phyloP scores from a whole-genome alignment of 2,797 vertebrate genomes.

The Acanthurus lineatus region DNA sequence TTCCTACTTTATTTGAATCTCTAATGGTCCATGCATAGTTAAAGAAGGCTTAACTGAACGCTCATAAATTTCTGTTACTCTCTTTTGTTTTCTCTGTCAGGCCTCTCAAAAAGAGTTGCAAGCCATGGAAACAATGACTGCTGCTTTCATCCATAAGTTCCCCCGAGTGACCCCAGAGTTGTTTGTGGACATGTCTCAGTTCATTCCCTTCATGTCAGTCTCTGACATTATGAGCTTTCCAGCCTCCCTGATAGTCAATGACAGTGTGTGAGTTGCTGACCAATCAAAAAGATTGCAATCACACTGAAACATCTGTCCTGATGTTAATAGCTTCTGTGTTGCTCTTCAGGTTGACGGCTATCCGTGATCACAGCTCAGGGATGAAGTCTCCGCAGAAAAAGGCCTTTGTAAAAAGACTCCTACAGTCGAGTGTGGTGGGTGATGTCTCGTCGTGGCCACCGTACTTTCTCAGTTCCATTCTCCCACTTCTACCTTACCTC shows the following conservation, averaged over 20 bases:
- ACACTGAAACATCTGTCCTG: neutral
- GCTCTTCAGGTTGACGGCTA: slow-evolving; percentile 87
- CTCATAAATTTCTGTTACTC: slow-evolving; percentile 13
- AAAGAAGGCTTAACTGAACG: slow-evolving; percentile 34
- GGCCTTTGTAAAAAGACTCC: slow-evolving; percentile 89
- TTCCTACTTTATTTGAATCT: slow-evolving; percentile 25
- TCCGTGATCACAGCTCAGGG: slow-evolving; percentile 89
- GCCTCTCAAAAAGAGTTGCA: slow-evolving; percentile 87
- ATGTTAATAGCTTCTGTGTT: slow-evolving; percentile 31
- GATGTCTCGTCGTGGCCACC: slow-evolving; percentile 91
- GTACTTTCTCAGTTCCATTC: slow-evolving; percentile 87
- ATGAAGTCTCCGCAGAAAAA: slow-evolving; percentile 91
- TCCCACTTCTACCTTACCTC: slow-evolving; percentile 90
- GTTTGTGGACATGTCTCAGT: slow-evolving; percentile 92
- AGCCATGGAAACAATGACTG: slow-evolving; percentile 90
- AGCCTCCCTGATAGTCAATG: slow-evolving; percentile 89
- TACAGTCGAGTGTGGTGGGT: slow-evolving; percentile 88
- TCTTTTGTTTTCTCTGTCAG: slow-evolving; percentile 74
- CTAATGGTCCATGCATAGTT: slow-evolving; percentile 36
- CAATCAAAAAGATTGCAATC: neutral
- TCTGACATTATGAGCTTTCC: slow-evolving; percentile 93
- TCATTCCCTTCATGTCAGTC: slow-evolving; percentile 93
- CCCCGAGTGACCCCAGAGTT: slow-evolving; percentile 91
- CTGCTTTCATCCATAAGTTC: slow-evolving; percentile 91
- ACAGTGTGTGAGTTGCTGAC: slow-evolving; percentile 89